A percentile compares a stretch with the other conserved stretches of the same genome.
Conservation (phyloP, 2,797 vertebrate genomes). For the Sitta carolinensis region DNA sequence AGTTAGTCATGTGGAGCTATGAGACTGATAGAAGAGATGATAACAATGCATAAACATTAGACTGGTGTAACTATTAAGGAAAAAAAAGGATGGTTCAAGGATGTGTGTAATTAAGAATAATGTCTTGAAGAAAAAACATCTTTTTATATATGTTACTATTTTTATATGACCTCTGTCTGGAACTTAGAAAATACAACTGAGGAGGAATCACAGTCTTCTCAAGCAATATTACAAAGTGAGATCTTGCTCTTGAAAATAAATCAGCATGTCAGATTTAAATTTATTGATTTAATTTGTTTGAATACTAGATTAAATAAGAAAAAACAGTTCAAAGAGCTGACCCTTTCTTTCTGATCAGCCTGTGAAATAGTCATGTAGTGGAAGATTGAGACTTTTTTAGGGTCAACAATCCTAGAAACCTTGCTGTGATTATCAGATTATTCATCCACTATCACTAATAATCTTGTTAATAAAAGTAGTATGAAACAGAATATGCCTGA, state of each 20-base stretch:
- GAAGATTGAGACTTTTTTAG: neutral
- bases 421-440: neutral
- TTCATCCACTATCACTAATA: neutral
- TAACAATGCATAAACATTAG: neutral
- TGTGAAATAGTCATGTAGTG: neutral
- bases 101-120: neutral
- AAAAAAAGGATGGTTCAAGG: neutral
- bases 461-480: neutral
- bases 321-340: neutral
- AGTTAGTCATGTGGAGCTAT: neutral
- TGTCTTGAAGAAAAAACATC: neutral
- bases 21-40: neutral
- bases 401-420: constrained; percentile 4
- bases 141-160: neutral
- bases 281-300: constrained; percentile 41
- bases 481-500: neutral
- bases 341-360: neutral
- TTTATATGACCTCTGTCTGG: constrained; percentile 7
- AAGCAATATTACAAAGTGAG: neutral
- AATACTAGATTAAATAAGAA: constrained; percentile 8
- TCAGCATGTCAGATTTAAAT: constrained; percentile 8
- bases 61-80: neutral
- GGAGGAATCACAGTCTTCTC: neutral
- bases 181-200: neutral
- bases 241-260: constrained; percentile 25